phyloP scores from a whole-genome alignment of 2,113 vertebrate species.

The Sminthopsis crassicaudata region DNA sequence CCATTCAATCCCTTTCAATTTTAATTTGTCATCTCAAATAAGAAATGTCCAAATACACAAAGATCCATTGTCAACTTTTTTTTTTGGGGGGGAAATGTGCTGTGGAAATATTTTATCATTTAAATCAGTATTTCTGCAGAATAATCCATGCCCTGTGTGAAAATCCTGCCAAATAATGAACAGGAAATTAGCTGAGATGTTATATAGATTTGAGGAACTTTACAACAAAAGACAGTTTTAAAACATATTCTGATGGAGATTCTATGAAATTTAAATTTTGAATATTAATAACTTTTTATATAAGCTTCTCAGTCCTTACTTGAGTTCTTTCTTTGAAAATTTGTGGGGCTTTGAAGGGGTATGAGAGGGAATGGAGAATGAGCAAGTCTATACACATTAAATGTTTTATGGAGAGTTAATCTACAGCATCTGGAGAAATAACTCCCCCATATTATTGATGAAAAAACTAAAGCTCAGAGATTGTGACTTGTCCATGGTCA shows the following conservation, averaged over 20 bases:
- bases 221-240: background rate
- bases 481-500: background rate
- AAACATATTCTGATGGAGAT: background rate
- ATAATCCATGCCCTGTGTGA: background rate
- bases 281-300: background rate
- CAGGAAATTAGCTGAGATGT: background rate
- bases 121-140: background rate
- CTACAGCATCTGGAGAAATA: conserved; percentile 38
- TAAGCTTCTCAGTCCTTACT: background rate
- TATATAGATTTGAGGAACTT: background rate
- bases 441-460: background rate
- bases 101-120: conserved; percentile 41
- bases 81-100: background rate
- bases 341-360: background rate
- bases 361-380: background rate
- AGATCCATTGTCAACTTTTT: background rate
- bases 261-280: background rate
- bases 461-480: conserved; percentile 50
- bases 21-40: conserved; percentile 36
- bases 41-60: conserved; percentile 6
- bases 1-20: background rate
- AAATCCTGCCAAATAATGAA: background rate
- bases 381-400: background rate
- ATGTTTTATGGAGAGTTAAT: conserved; percentile 31
- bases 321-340: background rate